A percentile compares a stretch with the other conserved stretches of the same genome.
These are phyloP conservation scores for Sminthurinus signatus DNA, from an alignment of 1,140 invertebrate genomes.

Conservation along the genomic window DNA sequence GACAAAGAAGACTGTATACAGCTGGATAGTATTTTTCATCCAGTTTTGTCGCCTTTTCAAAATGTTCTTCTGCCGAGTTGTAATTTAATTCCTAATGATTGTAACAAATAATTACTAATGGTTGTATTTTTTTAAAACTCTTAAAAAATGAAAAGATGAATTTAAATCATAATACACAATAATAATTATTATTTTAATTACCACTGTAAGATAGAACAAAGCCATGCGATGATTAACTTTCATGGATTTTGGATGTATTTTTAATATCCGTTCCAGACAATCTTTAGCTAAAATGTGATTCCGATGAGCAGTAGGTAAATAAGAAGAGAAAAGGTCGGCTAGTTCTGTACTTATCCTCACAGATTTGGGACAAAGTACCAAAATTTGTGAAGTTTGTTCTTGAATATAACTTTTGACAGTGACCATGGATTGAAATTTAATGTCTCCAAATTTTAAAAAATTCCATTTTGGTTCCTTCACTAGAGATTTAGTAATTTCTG, in stretches of 20 bases:
- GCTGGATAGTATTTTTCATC: not conserved
- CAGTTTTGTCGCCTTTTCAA: not conserved
- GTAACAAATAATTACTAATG: not conserved
- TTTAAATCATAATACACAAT: too few relatives aligned
- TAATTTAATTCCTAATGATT: not conserved
- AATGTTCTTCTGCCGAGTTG: not conserved
- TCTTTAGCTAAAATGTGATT: not conserved
- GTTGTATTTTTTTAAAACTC: too few relatives aligned
- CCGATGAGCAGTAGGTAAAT: not conserved
- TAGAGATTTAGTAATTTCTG: not conserved
- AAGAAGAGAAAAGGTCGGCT: not conserved
- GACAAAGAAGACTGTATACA: not conserved
- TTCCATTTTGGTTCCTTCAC: not conserved
- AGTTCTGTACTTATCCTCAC: not conserved
- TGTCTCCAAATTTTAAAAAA: not conserved
- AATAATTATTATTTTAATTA: not conserved
- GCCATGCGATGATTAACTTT: slow-evolving; percentile 3
- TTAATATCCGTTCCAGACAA: not conserved
- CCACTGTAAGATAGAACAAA: not conserved
- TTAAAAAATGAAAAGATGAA: too few relatives aligned
- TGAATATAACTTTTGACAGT: slow-evolving; percentile 2
- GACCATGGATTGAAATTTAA: not conserved
- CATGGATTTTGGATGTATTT: not conserved
- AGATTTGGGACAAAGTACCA: not conserved
- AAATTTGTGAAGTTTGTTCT: not conserved